These are phyloP conservation scores for Tor tambroides DNA, from an alignment of 2,113 vertebrate genomes.

Conservation along the genomic window DNA sequence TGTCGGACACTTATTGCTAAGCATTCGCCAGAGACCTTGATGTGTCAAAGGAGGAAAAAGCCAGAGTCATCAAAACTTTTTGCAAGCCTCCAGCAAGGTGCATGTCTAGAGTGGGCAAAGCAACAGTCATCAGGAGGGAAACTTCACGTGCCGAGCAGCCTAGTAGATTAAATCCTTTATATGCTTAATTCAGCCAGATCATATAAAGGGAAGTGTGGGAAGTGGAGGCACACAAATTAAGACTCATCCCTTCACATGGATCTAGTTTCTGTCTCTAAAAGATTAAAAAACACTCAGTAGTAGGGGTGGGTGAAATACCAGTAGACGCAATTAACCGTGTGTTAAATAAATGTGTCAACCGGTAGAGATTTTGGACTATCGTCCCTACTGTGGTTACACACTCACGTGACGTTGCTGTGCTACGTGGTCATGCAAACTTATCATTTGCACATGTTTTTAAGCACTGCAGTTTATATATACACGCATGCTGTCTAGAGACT, in stretches of 20 bases:
- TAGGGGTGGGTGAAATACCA: too few relatives aligned
- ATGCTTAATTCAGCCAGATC: background rate
- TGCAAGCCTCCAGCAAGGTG: slow-evolving; percentile 49
- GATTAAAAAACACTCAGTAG: background rate
- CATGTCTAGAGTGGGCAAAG: slow-evolving; percentile 8
- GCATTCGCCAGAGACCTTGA: slow-evolving; percentile 63
- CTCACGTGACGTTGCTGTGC: too few relatives aligned
- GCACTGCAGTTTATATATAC: too few relatives aligned
- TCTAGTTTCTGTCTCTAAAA: background rate
- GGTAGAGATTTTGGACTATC: too few relatives aligned
- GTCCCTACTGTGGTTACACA: too few relatives aligned
- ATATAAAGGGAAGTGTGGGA: slow-evolving; percentile 1
- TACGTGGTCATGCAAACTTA: too few relatives aligned
- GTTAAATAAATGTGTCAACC: too few relatives aligned
- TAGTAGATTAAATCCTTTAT: background rate
- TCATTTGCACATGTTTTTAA: too few relatives aligned
- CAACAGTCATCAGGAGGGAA: slow-evolving; percentile 5
- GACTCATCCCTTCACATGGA: background rate
- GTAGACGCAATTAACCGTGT: too few relatives aligned
- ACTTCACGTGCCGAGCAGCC: background rate
- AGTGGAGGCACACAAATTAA: background rate
- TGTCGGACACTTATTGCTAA: slow-evolving; percentile 63
- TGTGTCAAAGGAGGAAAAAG: slow-evolving; percentile 51
- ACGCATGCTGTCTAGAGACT: too few relatives aligned
- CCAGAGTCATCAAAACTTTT: slow-evolving; percentile 41